Conservation (phyloP, 2,113 vertebrate genomes). For the Oreochromis tanganicae region DNA sequence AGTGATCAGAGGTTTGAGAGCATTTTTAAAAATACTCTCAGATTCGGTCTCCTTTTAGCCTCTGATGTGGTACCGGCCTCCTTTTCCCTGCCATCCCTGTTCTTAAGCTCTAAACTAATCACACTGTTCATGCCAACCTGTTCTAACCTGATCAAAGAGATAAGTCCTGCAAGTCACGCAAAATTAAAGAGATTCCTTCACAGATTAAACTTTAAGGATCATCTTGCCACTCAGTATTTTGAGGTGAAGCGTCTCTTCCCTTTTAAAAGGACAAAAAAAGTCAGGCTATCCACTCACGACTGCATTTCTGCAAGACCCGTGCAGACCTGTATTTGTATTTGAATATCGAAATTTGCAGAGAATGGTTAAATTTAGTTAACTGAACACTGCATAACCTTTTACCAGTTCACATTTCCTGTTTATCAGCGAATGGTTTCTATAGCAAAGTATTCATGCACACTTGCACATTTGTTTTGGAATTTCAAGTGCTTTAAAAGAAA, state of each 20-base stretch:
- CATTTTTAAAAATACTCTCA: not conserved
- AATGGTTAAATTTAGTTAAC: not conserved
- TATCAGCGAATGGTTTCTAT: fast-evolving
- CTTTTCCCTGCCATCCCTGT: not conserved
- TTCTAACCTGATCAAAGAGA: not conserved
- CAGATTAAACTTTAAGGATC: not conserved
- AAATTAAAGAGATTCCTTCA: not conserved
- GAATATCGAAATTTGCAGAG: not conserved
- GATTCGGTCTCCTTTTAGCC: not conserved
- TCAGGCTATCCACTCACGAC: not conserved
- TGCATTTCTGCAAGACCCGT: not conserved
- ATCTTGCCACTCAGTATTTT: not conserved
- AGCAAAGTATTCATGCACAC: fast-evolving
- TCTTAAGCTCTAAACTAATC: slow-evolving; percentile 21
- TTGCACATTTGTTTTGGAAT: not conserved
- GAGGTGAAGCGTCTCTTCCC: not conserved
- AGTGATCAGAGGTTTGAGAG: not conserved
- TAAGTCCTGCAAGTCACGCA: not conserved
- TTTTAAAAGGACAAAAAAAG: not conserved
- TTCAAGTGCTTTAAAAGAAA: not conserved
- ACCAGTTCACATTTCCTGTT: not conserved
- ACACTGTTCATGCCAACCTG: not conserved
- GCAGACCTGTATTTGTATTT: not conserved
- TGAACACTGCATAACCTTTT: not conserved
- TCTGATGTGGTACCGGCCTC: not conserved